Percentiles rank a stretch among this genome's conserved stretches.
phyloP scores from a whole-genome alignment of 2,888 invertebrate species.

The Empis livida region DNA sequence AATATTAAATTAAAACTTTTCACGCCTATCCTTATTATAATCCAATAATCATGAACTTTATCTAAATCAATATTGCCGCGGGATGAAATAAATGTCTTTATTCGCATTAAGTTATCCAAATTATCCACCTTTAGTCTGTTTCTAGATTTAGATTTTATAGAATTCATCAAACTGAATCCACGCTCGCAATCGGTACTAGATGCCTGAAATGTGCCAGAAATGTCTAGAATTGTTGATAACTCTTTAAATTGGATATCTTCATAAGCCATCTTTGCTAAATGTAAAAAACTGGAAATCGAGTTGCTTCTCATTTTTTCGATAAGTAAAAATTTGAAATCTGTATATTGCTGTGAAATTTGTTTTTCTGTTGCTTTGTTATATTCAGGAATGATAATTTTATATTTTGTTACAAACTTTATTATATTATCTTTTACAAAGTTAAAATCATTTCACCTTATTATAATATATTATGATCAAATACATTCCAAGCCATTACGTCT shows the following conservation, averaged over 20 bases:
- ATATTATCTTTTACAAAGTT: background rate
- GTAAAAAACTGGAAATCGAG: background rate
- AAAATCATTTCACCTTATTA: background rate
- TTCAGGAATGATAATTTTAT: background rate
- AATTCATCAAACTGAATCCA: slow-evolving; percentile 2
- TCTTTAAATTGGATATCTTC: background rate
- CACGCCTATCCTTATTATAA: too few species aligned
- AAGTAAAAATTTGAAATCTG: slow-evolving; percentile 1
- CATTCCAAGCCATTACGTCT: background rate
- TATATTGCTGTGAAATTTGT: slow-evolving; percentile 1
- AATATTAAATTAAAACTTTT: too few species aligned
- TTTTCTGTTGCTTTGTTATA: background rate
- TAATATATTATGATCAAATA: background rate
- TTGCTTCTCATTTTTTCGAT: background rate
- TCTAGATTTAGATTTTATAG: slow-evolving; percentile 3
- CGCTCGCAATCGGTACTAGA: slow-evolving; percentile 3
- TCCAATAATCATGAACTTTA: too few species aligned
- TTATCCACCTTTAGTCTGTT: slow-evolving; percentile 1
- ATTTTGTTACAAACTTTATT: background rate
- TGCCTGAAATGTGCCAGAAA: slow-evolving; percentile 3
- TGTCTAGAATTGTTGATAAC: background rate
- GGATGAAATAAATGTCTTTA: slow-evolving; percentile 1
- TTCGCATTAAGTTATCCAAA: slow-evolving; percentile 4
- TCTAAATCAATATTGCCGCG: too few species aligned
- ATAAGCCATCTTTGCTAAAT: background rate